These are phyloP conservation scores for Apis mellifera DNA, from an alignment of 1,140 invertebrate genomes.

Conservation along the genomic window DNA sequence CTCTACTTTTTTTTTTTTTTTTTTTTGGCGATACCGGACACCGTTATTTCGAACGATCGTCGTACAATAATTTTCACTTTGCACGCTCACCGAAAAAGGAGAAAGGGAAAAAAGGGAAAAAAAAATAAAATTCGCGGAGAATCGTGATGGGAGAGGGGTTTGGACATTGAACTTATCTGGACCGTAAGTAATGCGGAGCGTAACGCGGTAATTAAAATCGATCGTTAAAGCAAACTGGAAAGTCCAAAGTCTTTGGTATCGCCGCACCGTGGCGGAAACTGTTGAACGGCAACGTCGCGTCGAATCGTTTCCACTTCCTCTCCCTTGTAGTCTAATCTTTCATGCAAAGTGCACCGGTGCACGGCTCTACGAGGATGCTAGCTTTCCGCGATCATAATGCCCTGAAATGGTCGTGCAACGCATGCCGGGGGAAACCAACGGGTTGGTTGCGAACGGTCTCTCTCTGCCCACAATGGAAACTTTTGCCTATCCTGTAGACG, in stretches of 20 bases:
- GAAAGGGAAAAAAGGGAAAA: background rate
- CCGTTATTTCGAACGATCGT: too few species aligned
- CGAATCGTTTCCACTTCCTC: slow-evolving; percentile 6
- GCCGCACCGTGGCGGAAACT: background rate
- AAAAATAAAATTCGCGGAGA: background rate
- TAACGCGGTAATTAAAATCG: background rate
- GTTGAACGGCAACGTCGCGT: background rate
- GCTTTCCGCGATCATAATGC: slow-evolving; percentile 45
- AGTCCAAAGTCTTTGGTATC: background rate
- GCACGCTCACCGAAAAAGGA: background rate
- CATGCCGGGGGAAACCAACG: background rate
- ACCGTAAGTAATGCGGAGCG: too few species aligned
- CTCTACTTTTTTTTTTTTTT: too few species aligned
- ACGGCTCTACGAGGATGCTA: background rate
- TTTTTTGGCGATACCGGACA: too few species aligned
- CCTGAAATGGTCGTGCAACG: slow-evolving; percentile 28
- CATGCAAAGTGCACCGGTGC: slow-evolving; percentile 28
- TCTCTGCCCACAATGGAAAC: slow-evolving; percentile 34
- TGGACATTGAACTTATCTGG: too few species aligned
- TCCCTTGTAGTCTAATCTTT: slow-evolving; percentile 36
- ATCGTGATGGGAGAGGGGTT: background rate
- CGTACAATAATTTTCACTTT: background rate
- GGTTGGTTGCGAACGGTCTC: slow-evolving; percentile 10
- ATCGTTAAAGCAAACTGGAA: background rate
- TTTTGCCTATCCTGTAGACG: slow-evolving; percentile 24